Evolutionary conservation across 2,888 invertebrate genomes (phyloP).

Genomic region (Tupiocoris notatus): DNA sequence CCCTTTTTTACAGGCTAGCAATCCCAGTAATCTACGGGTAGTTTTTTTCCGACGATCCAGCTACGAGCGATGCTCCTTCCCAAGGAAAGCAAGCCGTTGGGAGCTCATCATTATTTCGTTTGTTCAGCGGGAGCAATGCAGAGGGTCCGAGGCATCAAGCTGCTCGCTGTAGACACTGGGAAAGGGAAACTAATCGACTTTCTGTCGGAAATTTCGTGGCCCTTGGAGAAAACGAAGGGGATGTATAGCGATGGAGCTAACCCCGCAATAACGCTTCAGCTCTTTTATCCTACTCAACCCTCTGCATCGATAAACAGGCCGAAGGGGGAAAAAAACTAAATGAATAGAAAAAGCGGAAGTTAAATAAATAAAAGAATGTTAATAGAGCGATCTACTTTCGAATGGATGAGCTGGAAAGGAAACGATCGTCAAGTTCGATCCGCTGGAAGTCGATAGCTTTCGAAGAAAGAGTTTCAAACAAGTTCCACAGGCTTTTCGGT

Average conservation of each 20-base stretch:
- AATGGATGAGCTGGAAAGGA: neutral
- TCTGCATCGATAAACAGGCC: neutral
- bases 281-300: neutral
- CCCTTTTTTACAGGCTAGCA: too few relatives aligned
- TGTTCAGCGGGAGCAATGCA: neutral
- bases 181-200: conserved; percentile 25
- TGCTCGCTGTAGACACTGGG: neutral
- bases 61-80: neutral
- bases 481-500: too few relatives aligned
- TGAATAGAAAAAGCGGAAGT: neutral
- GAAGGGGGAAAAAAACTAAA: neutral
- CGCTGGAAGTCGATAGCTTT: too few relatives aligned
- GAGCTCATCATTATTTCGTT: neutral
- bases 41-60: neutral
- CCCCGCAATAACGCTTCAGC: too few relatives aligned
- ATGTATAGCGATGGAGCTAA: neutral
- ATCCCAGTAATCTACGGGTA: neutral
- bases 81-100: neutral
- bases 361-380: neutral
- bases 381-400: neutral
- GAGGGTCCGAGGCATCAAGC: neutral
- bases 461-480: too few relatives aligned
- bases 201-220: conserved; percentile 19
- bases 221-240: neutral
- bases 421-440: too few relatives aligned